Base-by-base conservation (phyloP, 2,797 vertebrate genomes). In the Phylloscopus collybita region DNA sequence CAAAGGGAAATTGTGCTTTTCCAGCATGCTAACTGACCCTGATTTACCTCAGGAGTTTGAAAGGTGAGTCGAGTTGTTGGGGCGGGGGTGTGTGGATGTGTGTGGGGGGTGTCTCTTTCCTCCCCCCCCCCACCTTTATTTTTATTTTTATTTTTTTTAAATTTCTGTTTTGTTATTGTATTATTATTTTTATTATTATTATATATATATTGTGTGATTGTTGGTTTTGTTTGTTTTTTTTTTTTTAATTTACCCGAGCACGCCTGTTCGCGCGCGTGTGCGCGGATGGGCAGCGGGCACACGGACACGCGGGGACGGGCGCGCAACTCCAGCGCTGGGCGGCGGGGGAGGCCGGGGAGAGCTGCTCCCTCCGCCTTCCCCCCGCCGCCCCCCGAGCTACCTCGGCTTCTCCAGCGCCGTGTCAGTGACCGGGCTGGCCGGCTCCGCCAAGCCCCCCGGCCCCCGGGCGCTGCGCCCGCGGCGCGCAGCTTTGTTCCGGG, bases 1-100 rank as follows among this genome's bases (percentile, higher is more conserved):
- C 98, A 98, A 97, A 98, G 98, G 98, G 98, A 98, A 98, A 98
- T 97, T 98, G 97, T 96, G 94, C 93, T 98, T 98, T 98, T 98
- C 98, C 99, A 99, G 99, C 98, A 99, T 99, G 99, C 99, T 99
- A 97, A 99, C 99, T 98, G 99, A 99, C 98, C 99, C 99, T 98
- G 99, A 99, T 98, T 98, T 99, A 98, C 99, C 99, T 98, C 99
- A 98, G 98, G 99, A 99, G 99, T 99, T 99, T 99, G 99, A 99
- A 98, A 99, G 99, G 99, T 99, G 98, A 98, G 99, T 98, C 88
- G 92, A 95, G 94, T 96, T 89, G 61, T 30, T 38, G 80, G 70
- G 88, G 93, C 65, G 95, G 26, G 71, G 57, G 73, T 47, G 64
- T 69, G 40, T 34, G 29, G 29, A 12, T 61, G 32, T 45, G n/a